Conservation (phyloP, 2,797 vertebrate species). For the Benthosema pterotum region DNA sequence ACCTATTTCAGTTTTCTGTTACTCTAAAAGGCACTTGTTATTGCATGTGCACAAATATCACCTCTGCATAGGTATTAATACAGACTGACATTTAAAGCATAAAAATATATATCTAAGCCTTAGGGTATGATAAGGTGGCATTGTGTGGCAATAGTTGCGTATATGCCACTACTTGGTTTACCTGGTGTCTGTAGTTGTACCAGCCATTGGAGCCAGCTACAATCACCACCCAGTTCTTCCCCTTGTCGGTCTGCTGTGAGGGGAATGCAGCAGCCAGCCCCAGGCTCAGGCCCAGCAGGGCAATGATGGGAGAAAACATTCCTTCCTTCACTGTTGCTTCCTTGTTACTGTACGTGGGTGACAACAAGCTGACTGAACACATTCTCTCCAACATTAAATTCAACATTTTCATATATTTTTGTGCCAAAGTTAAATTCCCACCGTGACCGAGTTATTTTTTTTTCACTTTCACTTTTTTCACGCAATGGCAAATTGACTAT, state of each 20-base stretch:
- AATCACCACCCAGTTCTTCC: conserved; percentile 94
- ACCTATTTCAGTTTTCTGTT: no score
- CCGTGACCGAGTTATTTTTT: no score
- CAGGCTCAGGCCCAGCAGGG: conserved; percentile 74
- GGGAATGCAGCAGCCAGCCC: conserved; percentile 64
- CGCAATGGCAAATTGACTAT: background rate
- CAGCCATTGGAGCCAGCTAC: conserved; percentile 94
- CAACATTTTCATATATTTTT: background rate
- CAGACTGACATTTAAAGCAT: no score
- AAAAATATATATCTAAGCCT: no score
- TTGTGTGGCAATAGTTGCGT: no score
- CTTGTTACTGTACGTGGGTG: conserved; percentile 9
- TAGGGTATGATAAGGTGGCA: no score
- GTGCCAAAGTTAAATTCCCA: background rate
- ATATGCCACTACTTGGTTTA: conserved; percentile 55
- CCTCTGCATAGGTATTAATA: no score
- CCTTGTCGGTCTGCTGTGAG: conserved; percentile 71
- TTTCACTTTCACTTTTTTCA: background rate
- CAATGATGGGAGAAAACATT: conserved; percentile 70
- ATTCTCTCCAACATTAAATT: background rate
- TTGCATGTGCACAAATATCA: no score
- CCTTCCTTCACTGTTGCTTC: conserved; percentile 12
- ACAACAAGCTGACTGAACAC: background rate
- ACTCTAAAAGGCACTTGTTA: no score
- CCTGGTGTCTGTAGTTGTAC: conserved; percentile 99